phyloP scores from a whole-genome alignment of 2,888 invertebrate species.

The Kuschelorhynchus macadamiae region DNA sequence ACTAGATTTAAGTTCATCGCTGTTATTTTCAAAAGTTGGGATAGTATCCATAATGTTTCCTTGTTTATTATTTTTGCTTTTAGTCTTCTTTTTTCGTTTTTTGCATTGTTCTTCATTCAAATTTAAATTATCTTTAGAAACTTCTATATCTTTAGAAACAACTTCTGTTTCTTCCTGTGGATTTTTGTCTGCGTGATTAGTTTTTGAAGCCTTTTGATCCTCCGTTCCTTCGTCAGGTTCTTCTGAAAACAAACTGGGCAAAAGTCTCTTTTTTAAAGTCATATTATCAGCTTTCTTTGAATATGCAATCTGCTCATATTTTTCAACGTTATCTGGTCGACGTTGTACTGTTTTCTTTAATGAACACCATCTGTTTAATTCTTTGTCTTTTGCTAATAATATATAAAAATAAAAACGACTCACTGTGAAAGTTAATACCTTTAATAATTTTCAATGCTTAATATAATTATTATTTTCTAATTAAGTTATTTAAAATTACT shows the following conservation, averaged over 20 bases:
- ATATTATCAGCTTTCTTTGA: conserved; percentile 80
- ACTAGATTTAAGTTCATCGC: background rate
- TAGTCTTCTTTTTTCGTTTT: conserved; percentile 37
- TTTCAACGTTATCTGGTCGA: conserved; percentile 83
- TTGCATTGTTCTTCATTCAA: background rate
- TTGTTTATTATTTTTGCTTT: conserved; percentile 56
- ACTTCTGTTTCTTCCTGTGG: too few species aligned
- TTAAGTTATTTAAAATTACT: too few species aligned
- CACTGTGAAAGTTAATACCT: too few species aligned
- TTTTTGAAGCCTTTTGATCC: conserved; percentile 34
- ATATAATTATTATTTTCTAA: too few species aligned
- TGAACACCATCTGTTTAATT: conserved; percentile 96
- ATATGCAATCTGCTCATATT: conserved; percentile 84
- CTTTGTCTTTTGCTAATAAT: conserved; percentile 90
- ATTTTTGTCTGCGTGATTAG: conserved; percentile 3
- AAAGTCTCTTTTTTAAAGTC: conserved; percentile 82
- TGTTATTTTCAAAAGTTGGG: conserved; percentile 2
- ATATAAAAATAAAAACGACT: conserved; percentile 80
- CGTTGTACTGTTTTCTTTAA: conserved; percentile 88
- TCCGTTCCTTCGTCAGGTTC: conserved; percentile 52
- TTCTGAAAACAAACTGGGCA: conserved; percentile 81
- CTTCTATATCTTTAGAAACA: too few species aligned
- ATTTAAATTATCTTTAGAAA: too few species aligned
- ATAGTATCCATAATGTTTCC: conserved; percentile 27
- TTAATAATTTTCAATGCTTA: too few species aligned